Base-by-base conservation (phyloP, 1,140 invertebrate genomes). In the Aricia agestis region DNA sequence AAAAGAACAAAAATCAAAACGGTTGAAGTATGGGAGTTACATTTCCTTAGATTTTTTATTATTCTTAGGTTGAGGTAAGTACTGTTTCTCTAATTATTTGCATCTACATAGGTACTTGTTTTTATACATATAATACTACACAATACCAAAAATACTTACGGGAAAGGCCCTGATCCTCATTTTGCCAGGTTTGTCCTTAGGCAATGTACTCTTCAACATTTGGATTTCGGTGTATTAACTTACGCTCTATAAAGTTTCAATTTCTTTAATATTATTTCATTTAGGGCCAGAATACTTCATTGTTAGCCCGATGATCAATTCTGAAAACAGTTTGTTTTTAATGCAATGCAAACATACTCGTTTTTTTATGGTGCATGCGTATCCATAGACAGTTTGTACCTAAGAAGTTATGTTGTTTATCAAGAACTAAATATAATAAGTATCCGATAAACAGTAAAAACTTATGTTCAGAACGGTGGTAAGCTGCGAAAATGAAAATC, bases 131-230 rank as follows among this genome's bases (percentile, higher is more conserved):
- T 36, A 36, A 52, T 10, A 13, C 11, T 1, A 52, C 3, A 52
- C 11, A 52, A 52, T 13, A 52, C 45, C 3, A 52, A 52, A 42
- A 52, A 1, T 68, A 82, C 96, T 98, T 93, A 98, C 97, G 83
- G 98, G 98, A 93, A 99, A 99, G 78, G 98, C 97, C 89, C 98
- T 95, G 89, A 99, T 99, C 82, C 98, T 94, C 98, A 99, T 99
- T 93, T 99, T 99, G 91, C 96, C 96, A 90, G 97, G 96, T 93
- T 98, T 98, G 91, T 97, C 96, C 79, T 91, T 91, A 67, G 95
- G 94, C 79, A 95, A 92, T 80, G 95, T 93, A 91, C 94, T 94
- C 93, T 96, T 96, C 94, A 95, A 95, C 93, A 93, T 94, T 84
- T 75, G 82, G 77, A 74, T 75, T 76, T 72, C 71, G 73, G 76